These are phyloP conservation scores for Microtus pennsylvanicus DNA, from an alignment of 2,113 vertebrate species.

Conservation along the genomic window DNA sequence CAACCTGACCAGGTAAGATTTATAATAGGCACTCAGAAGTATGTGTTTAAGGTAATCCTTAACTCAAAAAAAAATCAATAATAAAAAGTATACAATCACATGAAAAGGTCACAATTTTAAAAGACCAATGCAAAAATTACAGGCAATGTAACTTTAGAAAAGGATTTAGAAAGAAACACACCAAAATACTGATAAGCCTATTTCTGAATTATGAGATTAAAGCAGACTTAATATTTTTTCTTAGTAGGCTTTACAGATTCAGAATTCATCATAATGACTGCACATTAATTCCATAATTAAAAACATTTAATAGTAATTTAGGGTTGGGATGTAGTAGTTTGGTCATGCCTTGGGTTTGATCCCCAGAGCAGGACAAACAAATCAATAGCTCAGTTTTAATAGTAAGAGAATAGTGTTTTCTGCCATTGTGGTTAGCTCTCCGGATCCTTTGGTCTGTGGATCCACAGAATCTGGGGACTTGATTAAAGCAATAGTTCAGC, in stretches of 20 bases:
- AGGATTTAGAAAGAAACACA: neutral
- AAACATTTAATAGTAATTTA: neutral
- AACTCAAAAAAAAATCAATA: neutral
- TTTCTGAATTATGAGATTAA: neutral
- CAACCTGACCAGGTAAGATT: neutral
- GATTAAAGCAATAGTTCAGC: neutral
- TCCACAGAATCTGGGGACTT: neutral
- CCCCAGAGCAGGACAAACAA: neutral
- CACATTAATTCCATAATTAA: neutral
- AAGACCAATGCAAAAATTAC: neutral
- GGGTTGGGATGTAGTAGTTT: neutral
- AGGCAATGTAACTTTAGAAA: neutral
- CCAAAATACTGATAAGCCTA: slow-evolving; percentile 20
- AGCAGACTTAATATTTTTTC: slow-evolving; percentile 4
- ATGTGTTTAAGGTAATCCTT: neutral
- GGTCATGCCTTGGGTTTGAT: neutral
- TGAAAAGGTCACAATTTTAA: neutral
- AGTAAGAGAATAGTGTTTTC: neutral
- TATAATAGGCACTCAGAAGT: neutral
- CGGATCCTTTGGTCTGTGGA: neutral
- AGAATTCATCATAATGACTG: neutral
- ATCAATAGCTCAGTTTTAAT: neutral
- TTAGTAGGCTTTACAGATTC: neutral
- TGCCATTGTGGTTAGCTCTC: neutral
- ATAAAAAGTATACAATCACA: neutral